A percentile compares a stretch with the other conserved stretches of the same genome.
Evolutionary conservation across 1,140 invertebrate species (phyloP).

Genomic region (Tachypleus tridentatus): DNA sequence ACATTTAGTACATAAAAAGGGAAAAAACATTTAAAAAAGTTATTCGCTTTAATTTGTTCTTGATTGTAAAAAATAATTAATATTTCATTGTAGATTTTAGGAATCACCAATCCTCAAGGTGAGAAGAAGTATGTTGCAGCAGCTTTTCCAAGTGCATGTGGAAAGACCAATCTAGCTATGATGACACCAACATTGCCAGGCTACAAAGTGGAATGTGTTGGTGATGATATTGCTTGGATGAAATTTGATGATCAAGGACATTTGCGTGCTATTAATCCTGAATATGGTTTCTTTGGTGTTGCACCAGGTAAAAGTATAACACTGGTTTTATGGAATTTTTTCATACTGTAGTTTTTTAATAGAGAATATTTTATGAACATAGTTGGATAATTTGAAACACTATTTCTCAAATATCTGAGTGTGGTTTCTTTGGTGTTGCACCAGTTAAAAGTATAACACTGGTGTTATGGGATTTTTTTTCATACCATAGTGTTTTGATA

Average conservation of each 20-base stretch:
- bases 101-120: constrained; percentile 80
- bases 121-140: constrained; percentile 86
- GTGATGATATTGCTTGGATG: constrained; percentile 96
- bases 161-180: constrained; percentile 99
- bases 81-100: constrained; percentile 55
- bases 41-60: too few species aligned
- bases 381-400: too few species aligned
- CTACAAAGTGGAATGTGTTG: constrained; percentile 75
- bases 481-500: too few species aligned
- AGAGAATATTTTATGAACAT: too few species aligned
- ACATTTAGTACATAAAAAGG: too few species aligned
- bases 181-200: constrained; percentile 82
- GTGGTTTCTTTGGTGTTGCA: constrained; percentile 98
- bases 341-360: too few species aligned
- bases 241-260: constrained; percentile 81
- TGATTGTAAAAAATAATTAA: background rate
- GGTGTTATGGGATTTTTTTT: too few species aligned
- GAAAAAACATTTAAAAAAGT: too few species aligned
- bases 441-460: constrained; percentile 48
- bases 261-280: constrained; percentile 93
- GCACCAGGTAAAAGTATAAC: too few species aligned
- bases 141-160: constrained; percentile 96
- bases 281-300: too few species aligned
- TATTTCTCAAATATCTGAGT: too few species aligned
- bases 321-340: too few species aligned